phyloP scores from a whole-genome alignment of 2,888 invertebrate species.

The Amphipoea lucens region DNA sequence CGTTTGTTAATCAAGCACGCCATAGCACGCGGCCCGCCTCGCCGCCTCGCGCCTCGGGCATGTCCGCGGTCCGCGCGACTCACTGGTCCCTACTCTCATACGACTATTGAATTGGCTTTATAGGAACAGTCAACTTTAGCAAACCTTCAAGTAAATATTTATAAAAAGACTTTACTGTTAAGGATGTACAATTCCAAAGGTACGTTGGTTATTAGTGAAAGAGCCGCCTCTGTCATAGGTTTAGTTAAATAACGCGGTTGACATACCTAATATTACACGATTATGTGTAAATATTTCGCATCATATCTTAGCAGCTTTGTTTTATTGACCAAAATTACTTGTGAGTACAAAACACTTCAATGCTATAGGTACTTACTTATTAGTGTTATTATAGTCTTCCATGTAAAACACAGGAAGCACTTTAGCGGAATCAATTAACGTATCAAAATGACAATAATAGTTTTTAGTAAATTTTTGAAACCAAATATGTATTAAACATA shows the following conservation, averaged over 20 bases:
- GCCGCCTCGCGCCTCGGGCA: slow-evolving; percentile 34
- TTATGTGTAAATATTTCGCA: background rate
- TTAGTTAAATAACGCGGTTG: background rate
- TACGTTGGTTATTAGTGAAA: background rate
- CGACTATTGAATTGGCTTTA: slow-evolving; percentile 37
- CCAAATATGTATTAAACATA: background rate
- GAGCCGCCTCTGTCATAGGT: background rate
- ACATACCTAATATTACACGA: background rate
- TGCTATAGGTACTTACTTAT: background rate
- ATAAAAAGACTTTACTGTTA: background rate
- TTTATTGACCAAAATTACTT: background rate
- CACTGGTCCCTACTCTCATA: slow-evolving; percentile 30
- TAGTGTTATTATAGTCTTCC: background rate
- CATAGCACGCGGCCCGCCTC: slow-evolving; percentile 65
- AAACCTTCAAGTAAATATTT: slow-evolving; percentile 1
- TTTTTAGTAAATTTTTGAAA: background rate
- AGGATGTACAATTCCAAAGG: background rate
- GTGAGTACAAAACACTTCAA: slow-evolving; percentile 1
- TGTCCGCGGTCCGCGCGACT: background rate
- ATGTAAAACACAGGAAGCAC: slow-evolving; percentile 1
- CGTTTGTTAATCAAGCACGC: slow-evolving; percentile 73
- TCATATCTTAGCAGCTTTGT: background rate
- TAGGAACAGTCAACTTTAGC: slow-evolving; percentile 12
- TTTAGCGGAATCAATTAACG: background rate
- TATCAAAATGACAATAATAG: background rate